Evolutionary conservation across 2,113 vertebrate species (phyloP), one percentile per base, ranked within the genome.

Genomic region (Melanostigma gelatinosum): DNA sequence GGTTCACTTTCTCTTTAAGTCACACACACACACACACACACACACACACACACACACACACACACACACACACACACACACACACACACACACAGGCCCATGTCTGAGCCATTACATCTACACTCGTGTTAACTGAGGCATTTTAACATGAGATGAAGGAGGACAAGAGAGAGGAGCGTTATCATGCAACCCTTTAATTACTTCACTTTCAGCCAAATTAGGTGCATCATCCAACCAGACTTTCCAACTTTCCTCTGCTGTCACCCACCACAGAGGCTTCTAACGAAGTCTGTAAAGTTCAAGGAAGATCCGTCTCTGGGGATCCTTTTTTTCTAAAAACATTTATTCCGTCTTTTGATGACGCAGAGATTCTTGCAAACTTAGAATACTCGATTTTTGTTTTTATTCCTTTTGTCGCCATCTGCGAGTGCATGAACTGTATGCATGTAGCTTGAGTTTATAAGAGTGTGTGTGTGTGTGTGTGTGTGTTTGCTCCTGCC

Each of bases 111-210:
- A 62, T 73, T 75, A 52, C 71, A 88, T 84, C 48, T 50, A 18
- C 5, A 64, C 40, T 86, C 46, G 69, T 61, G 42, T 78, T 75
- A 85, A 82, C 77, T 50, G 36, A n/a, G 40, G 40, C 44, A 80
- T 84, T 79, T 69, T 79, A 70, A 79, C 60, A 74, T 88, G 67
- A 34, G 50, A 84, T 85, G 38, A 89, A 38, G 75, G 27, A 46
- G 9, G 66, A 83, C 61, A 79, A 57, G 67, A 72, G 60, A 62
- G 54, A 71, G 50, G 46, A 74, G 69, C 36, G 82, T 87, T 64
- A 85, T 81, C 58, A 76, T 74, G 67, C 15, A 73, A 64, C 42
- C 65, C n/a, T 13, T 77, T 75, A 72, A 85, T 85, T 81, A 77
- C 74, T 87, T 85, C 20, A 80, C 48, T 75, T 87, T 82, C 69